phyloP scores from a whole-genome alignment of 2,888 invertebrate genomes.

The Agrypnus murinus region DNA sequence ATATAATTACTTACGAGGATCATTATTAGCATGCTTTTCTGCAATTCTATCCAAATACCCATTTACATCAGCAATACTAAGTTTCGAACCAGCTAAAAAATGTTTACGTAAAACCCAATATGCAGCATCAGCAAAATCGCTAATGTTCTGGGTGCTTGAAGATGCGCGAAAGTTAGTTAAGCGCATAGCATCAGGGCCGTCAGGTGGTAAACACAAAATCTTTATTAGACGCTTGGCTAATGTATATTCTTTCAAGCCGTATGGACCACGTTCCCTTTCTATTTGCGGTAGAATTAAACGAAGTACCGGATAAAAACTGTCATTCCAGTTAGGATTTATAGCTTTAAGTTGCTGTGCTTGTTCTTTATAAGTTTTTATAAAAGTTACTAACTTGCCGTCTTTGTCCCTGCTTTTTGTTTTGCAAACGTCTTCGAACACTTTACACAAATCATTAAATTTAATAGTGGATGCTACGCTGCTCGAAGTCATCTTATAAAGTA shows the following conservation, averaged over 20 bases:
- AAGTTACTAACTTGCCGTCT: slow-evolving; percentile 71
- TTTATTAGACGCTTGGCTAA: slow-evolving; percentile 84
- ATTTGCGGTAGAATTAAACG: slow-evolving; percentile 85
- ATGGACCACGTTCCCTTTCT: slow-evolving; percentile 87
- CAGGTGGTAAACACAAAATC: slow-evolving; percentile 81
- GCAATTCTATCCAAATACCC: slow-evolving; percentile 84
- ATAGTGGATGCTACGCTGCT: slow-evolving; percentile 61
- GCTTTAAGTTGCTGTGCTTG: slow-evolving; percentile 65
- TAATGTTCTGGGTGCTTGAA: slow-evolving; percentile 70
- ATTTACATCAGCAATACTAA: slow-evolving; percentile 84
- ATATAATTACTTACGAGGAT: slow-evolving; percentile 72
- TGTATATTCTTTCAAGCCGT: slow-evolving; percentile 87
- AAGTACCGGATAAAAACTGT: slow-evolving; percentile 82
- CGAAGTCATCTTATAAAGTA: too few species aligned
- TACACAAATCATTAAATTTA: slow-evolving; percentile 75
- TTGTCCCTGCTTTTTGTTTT: slow-evolving; percentile 72
- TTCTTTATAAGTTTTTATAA: slow-evolving; percentile 72
- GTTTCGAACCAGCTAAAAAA: slow-evolving; percentile 69
- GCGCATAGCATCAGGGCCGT: slow-evolving; percentile 75
- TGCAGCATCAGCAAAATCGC: slow-evolving; percentile 89
- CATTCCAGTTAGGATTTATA: slow-evolving; percentile 66
- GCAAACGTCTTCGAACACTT: slow-evolving; percentile 76
- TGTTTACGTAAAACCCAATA: slow-evolving; percentile 80
- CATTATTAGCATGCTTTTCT: slow-evolving; percentile 76
- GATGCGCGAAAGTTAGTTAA: slow-evolving; percentile 71